Conservation (phyloP, 2,888 invertebrate species). For the Caenorhabditis angaria region DNA sequence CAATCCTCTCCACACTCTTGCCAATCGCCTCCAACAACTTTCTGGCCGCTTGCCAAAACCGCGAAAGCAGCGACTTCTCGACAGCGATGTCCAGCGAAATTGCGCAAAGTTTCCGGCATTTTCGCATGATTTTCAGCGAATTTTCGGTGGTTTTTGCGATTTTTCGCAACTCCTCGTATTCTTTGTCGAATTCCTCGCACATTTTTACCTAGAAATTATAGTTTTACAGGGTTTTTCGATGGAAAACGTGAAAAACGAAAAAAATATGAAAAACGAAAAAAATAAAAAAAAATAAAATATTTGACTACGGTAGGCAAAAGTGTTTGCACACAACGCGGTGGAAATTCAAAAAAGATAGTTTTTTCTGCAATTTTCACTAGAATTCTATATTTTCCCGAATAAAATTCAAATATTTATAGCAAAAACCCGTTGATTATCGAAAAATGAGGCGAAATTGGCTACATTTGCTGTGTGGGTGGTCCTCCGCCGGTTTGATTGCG, state of each 20-base stretch:
- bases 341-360: too few relatives aligned
- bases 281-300: not conserved
- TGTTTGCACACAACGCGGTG: too few relatives aligned
- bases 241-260: not conserved
- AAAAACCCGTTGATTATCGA: too few relatives aligned
- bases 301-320: too few relatives aligned
- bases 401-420: too few relatives aligned
- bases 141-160: constrained; percentile 16
- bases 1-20: constrained; percentile 17
- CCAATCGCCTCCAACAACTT: constrained; percentile 34
- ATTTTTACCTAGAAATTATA: not conserved
- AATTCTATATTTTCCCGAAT: too few relatives aligned
- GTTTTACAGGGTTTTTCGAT: too few relatives aligned
- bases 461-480: constrained; percentile 7
- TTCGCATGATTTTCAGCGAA: not conserved
- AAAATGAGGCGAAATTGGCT: not conserved
- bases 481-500: constrained; percentile 23
- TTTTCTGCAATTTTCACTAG: too few relatives aligned
- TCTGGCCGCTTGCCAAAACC: constrained; percentile 38
- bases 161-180: constrained; percentile 20
- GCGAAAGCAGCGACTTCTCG: constrained; percentile 18
- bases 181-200: not conserved
- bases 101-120: constrained; percentile 17
- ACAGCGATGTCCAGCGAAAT: constrained; percentile 32
- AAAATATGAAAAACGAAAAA: not conserved